Evolutionary conservation across 64 coral and sea anemone species (phyloP), one percentile per base, ranked within the genome.

Genomic region (Montipora cactus): DNA sequence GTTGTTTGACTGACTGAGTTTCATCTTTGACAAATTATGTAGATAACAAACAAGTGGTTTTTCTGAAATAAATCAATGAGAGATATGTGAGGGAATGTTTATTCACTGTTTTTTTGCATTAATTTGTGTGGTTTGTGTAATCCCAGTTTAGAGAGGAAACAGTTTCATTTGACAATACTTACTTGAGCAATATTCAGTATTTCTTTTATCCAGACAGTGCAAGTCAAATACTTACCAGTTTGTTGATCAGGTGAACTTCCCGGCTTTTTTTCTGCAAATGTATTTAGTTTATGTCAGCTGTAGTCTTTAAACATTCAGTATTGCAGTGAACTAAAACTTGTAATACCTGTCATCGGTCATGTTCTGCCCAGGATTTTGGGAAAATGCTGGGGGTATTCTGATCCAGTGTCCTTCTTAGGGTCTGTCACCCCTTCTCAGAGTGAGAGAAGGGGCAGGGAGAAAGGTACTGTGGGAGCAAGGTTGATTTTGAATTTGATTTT

Each of bases 11-110:
- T 91, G 89, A 81, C 79, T 91, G 16, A 25, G 23, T 81, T 91
- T 91, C 46, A 91, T 81, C 7, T 28, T 48, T 72, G 89, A 91
- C 49, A 91, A 44, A 49, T 58, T 74, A 58, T 81, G 89, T 14
- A 91, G 89, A 80, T 91, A 91, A 55, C 78, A 91, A 67, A 91
- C 18, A 28, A 91, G 59, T 91, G 89, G 64, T 53, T 91, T 74
- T 19, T 37, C 70, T 74, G 70, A 74, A 74, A 74, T 21, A 74
- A 23, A 74, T 74, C 70, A 74, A 23, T 74, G 70, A 74, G 70
- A 74, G 5, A 37, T 74, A 23, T 14, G 70, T 74, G 23, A 74
- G 70, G 70, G 23, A 19, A 74, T 74, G 70, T 21, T 8, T 74
- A 8, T 19, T 74, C n/a, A 74, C n/a, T 74, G 19, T 25, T 74